Base-by-base conservation (phyloP, 2,113 vertebrate genomes). In the Prochilodus magdalenae region DNA sequence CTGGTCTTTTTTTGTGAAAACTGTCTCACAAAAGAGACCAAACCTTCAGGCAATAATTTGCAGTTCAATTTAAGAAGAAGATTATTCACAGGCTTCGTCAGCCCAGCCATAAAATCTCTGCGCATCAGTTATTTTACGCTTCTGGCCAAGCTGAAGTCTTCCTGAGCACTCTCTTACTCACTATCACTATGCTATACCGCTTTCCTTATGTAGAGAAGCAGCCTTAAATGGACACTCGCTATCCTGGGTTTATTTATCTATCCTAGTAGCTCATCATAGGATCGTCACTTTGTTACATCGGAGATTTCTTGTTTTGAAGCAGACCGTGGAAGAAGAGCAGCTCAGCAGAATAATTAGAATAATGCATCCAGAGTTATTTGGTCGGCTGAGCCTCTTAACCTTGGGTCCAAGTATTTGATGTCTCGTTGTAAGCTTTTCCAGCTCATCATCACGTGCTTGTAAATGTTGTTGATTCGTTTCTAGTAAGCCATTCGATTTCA, bases 381-480 rank as follows among this genome's bases (percentile, higher is more conserved):
- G 44, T 70, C 14, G 24, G 20, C 33, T 70, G 57, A 60, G 57
- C 11, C 57, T 70, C 66, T 44, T 70, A 44, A 24, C 12, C 20
- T 70, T 44, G 66, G 66, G 66, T 70, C 66, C 36, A 70, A 70
- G n/a, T 44, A 70, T 70, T 36, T 70, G 66, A 44, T 70, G 66
- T 70, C 14, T 67, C 11, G n/a, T 40, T 69, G 66, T 70, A 70
- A 70, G 12, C 65, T 70, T 70, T 70, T 44, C 20, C 40, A 70
- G 36, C 10, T n/a, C 33, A 69, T 44, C 36, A 4, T 70, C 29
- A 67, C 30, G 62, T 15, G 13, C 2, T 15, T 65, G 62, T 67
- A 12, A 36, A 44, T 70, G 66, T 70, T n/a, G 40, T 44, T 14
- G 36, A n/a, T 12, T 70, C 26, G n/a, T 60, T 44, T 70, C n/a